These are phyloP conservation scores for Lamprologus callipterus DNA, from an alignment of 2,113 vertebrate species.

Conservation along the genomic window DNA sequence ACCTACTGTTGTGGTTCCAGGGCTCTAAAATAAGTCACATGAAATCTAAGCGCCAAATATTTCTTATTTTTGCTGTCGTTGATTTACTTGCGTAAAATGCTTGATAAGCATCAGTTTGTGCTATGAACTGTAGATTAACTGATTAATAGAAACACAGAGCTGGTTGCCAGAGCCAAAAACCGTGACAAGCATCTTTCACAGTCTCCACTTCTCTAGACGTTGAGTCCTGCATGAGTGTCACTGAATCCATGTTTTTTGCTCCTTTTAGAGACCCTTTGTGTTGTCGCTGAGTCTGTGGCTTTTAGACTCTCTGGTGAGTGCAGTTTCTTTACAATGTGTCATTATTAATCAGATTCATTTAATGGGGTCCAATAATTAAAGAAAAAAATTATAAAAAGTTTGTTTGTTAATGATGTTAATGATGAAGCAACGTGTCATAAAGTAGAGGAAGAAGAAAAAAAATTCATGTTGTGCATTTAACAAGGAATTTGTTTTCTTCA, in stretches of 20 bases:
- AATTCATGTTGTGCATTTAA: not conserved
- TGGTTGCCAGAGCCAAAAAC: not conserved
- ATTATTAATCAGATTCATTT: not conserved
- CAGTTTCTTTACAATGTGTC: not conserved
- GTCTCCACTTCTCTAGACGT: not conserved
- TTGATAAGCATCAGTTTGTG: not conserved
- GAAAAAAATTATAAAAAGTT: not conserved
- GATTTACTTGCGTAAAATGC: not conserved
- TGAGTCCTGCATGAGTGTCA: not conserved
- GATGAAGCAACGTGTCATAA: not conserved
- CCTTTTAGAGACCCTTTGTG: not conserved
- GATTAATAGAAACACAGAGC: not conserved
- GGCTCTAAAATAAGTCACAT: not conserved
- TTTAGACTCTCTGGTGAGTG: not conserved
- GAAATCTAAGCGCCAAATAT: not conserved
- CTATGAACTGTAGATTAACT: not conserved
- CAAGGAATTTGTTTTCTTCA: not conserved
- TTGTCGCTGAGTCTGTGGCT: not conserved
- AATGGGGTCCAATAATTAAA: not conserved
- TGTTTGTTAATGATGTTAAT: not conserved
- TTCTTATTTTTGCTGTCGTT: not conserved
- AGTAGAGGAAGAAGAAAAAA: not conserved
- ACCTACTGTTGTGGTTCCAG: not conserved
- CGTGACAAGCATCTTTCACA: not conserved
- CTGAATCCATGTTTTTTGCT: not conserved